Conservation (phyloP, 2,888 invertebrate species). For the Tuberolachnus salignus region DNA sequence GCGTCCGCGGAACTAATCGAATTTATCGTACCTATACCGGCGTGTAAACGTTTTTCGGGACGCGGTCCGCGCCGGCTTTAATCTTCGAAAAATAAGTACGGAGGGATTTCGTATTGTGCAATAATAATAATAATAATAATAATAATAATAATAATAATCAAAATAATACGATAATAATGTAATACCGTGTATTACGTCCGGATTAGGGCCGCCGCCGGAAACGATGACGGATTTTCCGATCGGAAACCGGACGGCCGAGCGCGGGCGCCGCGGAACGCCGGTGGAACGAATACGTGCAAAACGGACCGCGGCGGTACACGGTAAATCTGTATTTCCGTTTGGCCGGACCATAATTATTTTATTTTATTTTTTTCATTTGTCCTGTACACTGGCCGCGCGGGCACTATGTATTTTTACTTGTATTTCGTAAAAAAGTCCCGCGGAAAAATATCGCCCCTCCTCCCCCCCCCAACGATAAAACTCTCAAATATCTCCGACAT, state of each 20-base stretch:
- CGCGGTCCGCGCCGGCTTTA: background rate
- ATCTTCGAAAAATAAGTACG: slow-evolving; percentile 19
- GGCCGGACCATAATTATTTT: background rate
- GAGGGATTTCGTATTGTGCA: background rate
- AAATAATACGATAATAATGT: background rate
- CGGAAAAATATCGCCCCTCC: no score
- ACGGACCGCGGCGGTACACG: background rate
- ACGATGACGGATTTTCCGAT: slow-evolving; percentile 33
- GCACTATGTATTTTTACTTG: no score
- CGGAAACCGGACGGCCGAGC: background rate
- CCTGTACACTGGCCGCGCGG: background rate
- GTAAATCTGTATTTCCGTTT: no score
- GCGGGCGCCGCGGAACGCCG: no score
- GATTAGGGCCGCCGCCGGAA: slow-evolving; percentile 16
- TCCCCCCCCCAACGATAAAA: no score
- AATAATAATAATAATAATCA: no score
- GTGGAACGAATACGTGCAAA: slow-evolving; percentile 30
- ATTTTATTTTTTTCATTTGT: slow-evolving; percentile 15
- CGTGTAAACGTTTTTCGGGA: background rate
- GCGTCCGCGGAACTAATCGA: background rate
- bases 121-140: background rate
- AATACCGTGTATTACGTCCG: slow-evolving; percentile 36
- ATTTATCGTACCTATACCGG: no score
- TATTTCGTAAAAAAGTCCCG: no score
- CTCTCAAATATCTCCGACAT: no score